phyloP scores from a whole-genome alignment of 2,113 vertebrate species.

The Arvicanthis niloticus region DNA sequence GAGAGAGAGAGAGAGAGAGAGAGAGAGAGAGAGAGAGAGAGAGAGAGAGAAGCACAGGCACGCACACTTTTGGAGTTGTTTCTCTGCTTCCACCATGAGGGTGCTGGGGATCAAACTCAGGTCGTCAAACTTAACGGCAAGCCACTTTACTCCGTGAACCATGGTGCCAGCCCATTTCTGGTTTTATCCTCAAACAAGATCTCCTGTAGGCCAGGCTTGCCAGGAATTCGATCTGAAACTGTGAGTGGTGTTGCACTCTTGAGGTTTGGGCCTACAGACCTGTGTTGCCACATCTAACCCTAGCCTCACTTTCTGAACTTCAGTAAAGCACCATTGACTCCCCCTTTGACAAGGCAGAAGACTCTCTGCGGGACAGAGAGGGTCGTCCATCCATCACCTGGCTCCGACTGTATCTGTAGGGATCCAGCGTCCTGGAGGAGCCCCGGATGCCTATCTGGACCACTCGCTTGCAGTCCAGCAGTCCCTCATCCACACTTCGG shows the following conservation, averaged over 20 bases:
- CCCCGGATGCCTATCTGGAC: conserved; percentile 96
- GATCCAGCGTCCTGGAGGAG: conserved; percentile 87
- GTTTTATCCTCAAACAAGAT: background rate
- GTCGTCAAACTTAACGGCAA: background rate
- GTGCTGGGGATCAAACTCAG: background rate
- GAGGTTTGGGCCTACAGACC: background rate
- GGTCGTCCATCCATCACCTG: conserved; percentile 85
- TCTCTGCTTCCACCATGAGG: background rate
- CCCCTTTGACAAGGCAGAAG: background rate
- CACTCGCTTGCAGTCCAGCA: conserved; percentile 93
- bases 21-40: background rate
- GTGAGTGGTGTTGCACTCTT: background rate
- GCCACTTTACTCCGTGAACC: background rate
- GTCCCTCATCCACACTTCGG: conserved; percentile 93
- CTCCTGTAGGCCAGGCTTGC: background rate
- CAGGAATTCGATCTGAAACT: background rate
- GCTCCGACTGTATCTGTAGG: conserved; percentile 89
- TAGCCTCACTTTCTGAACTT: background rate
- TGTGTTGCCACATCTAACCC: background rate
- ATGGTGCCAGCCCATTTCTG: background rate
- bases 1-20: too few species aligned
- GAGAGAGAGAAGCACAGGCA: too few species aligned
- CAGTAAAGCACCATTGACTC: background rate
- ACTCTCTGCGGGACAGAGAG: accelerated
- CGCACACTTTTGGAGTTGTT: background rate